Percentiles rank a stretch among this genome's conserved stretches.
Conservation (phyloP, 2,113 vertebrate species). For the Aramus guarauna region DNA sequence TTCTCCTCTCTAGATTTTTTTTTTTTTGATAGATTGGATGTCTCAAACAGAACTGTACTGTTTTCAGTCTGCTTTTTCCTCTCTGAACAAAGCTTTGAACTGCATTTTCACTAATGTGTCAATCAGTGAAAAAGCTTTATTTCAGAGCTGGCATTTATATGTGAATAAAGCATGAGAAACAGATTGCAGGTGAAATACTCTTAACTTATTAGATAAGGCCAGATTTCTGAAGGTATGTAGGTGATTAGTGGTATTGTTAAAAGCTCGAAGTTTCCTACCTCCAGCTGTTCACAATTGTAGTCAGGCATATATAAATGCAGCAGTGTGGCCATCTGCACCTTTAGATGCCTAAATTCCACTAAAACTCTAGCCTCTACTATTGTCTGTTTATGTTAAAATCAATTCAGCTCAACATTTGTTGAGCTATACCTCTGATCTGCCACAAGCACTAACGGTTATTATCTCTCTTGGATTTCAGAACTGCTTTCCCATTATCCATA, state of each 20-base stretch:
- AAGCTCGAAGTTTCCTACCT: neutral
- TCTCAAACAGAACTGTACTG: rapidly evolving
- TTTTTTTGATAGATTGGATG: neutral
- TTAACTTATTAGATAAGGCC: neutral
- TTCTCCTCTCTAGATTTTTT: neutral
- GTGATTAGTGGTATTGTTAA: neutral
- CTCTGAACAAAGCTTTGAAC: neutral
- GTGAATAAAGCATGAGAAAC: neutral
- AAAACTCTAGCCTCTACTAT: neutral
- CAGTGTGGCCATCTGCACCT: neutral
- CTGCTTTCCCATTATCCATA: conserved; percentile 60
- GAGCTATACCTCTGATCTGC: conserved; percentile 33
- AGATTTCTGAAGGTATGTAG: neutral
- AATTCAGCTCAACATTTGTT: conserved; percentile 42
- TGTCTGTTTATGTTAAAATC: conserved; percentile 61
- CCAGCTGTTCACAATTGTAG: neutral
- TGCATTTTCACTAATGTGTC: neutral
- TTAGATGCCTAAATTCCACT: neutral
- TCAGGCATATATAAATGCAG: neutral
- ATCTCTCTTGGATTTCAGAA: conserved; percentile 46
- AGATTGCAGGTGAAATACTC: neutral
- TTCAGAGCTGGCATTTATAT: neutral
- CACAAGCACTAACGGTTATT: neutral
- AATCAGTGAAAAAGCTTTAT: neutral
- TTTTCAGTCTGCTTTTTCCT: neutral